phyloP scores from a whole-genome alignment of 92 coral and sea anemone species.

The Epizoanthus rinbou region DNA sequence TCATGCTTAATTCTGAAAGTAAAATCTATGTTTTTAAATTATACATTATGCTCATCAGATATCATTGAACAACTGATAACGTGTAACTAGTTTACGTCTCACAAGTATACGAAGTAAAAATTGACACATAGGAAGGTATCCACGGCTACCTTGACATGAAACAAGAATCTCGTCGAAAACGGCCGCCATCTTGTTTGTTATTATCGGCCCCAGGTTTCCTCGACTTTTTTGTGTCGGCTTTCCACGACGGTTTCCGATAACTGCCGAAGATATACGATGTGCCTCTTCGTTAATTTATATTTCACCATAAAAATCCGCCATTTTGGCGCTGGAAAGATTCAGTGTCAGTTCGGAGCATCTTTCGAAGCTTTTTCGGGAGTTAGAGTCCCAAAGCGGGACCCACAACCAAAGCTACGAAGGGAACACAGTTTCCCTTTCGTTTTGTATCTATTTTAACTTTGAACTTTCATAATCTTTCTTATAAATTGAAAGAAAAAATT shows the following conservation, averaged over 20 bases:
- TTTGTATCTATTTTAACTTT: slow-evolving; percentile 45
- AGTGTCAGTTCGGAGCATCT: slow-evolving; percentile 47
- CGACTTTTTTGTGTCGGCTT: neutral
- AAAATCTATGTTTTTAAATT: too few species aligned
- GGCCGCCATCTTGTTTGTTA: slow-evolving; percentile 30
- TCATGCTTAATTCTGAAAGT: neutral
- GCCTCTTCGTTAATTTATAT: neutral
- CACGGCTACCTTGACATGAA: slow-evolving; percentile 11
- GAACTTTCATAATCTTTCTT: slow-evolving; percentile 25
- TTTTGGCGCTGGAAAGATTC: slow-evolving; percentile 84
- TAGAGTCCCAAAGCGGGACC: slow-evolving; percentile 85
- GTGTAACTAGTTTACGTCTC: slow-evolving; percentile 10
- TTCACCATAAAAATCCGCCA: slow-evolving; percentile 48
- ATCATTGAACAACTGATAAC: neutral
- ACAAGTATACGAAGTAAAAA: neutral
- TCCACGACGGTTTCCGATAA: slow-evolving; percentile 26
- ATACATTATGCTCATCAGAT: neutral
- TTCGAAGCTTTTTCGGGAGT: slow-evolving; percentile 25
- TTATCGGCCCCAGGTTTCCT: slow-evolving; percentile 23
- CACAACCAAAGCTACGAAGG: slow-evolving; percentile 52
- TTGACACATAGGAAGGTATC: slow-evolving; percentile 10
- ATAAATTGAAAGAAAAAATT: slow-evolving; percentile 42
- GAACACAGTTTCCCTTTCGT: slow-evolving; percentile 83
- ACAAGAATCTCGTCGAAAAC: neutral
- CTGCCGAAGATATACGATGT: slow-evolving; percentile 11